These are phyloP conservation scores for Forbesichthys agassizii DNA, from an alignment of 2,113 vertebrate genomes.

Conservation along the genomic window DNA sequence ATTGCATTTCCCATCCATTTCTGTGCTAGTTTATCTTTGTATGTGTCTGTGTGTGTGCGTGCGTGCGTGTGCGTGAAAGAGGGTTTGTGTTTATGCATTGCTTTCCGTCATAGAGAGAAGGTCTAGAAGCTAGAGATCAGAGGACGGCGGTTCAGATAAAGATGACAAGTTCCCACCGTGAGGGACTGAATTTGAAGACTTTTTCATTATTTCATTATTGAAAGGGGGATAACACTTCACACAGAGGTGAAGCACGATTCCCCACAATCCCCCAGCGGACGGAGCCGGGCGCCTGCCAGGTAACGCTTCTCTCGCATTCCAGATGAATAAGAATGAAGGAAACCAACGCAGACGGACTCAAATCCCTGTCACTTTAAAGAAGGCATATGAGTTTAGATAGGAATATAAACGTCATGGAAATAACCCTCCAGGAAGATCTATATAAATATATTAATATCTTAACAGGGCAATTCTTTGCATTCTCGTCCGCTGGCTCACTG, in stretches of 20 bases:
- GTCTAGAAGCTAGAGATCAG: not conserved
- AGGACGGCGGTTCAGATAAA: slow-evolving; percentile 39
- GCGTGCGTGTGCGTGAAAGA: not conserved
- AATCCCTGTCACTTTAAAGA: not conserved
- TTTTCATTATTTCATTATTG: not conserved
- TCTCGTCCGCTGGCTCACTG: slow-evolving; percentile 14
- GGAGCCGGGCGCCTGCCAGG: slow-evolving; percentile 16
- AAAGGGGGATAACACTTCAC: slow-evolving; percentile 31
- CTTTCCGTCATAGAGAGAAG: not conserved
- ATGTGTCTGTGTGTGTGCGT: not conserved
- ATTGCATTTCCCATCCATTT: no score
- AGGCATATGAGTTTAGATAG: not conserved
- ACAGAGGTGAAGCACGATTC: slow-evolving; percentile 18
- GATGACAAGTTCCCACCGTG: slow-evolving; percentile 43
- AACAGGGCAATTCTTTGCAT: slow-evolving; percentile 34
- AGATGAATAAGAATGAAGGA: not conserved
- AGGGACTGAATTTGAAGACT: slow-evolving; percentile 20
- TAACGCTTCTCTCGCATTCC: slow-evolving; percentile 32
- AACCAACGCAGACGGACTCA: not conserved
- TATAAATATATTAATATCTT: slow-evolving; percentile 41
- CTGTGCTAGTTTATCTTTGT: not conserved
- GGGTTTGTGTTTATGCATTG: slow-evolving; percentile 12
- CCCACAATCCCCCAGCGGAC: not conserved
- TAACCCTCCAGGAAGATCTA: not conserved
- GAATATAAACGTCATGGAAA: slow-evolving; percentile 7